Evolutionary conservation across 2,113 vertebrate genomes (phyloP).

Genomic region (Amphilophus citrinellus): DNA sequence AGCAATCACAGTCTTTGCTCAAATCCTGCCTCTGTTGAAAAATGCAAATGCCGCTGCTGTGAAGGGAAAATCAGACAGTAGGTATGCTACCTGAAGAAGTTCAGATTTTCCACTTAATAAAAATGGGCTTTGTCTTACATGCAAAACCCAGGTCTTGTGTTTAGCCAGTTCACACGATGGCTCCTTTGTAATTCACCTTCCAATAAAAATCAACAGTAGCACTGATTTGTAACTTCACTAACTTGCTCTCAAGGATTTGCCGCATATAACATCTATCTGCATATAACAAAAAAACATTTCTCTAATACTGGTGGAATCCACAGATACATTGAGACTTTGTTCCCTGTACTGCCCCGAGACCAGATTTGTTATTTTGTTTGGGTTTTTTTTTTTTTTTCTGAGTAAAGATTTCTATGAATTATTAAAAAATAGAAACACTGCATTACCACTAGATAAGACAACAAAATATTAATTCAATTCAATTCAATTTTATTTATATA

Average conservation of each 20-base stretch:
- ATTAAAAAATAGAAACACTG: slow-evolving; percentile 24
- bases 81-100: slow-evolving; percentile 59
- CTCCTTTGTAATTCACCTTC: slow-evolving; percentile 48
- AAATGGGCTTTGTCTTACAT: slow-evolving; percentile 30
- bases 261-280: neutral
- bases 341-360: neutral
- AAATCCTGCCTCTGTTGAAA: slow-evolving; percentile 79
- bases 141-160: slow-evolving; percentile 11
- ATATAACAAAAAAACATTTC: slow-evolving; percentile 39
- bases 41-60: slow-evolving; percentile 72
- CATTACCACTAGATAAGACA: neutral
- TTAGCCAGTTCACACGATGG: slow-evolving; percentile 11
- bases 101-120: slow-evolving; percentile 57
- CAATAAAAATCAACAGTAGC: slow-evolving; percentile 45
- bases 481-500: no score
- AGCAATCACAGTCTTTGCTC: slow-evolving; percentile 82
- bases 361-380: neutral
- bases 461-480: neutral
- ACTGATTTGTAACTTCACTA: slow-evolving; percentile 44
- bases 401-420: slow-evolving; percentile 22
- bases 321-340: neutral
- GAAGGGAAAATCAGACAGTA: slow-evolving; percentile 71
- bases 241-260: slow-evolving; percentile 42
- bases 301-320: slow-evolving; percentile 30
- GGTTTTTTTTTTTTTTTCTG: neutral